A percentile compares a stretch with the other conserved stretches of the same genome.
Evolutionary conservation across 2,888 invertebrate genomes (phyloP).

Genomic region (Pediacus dermestoides): DNA sequence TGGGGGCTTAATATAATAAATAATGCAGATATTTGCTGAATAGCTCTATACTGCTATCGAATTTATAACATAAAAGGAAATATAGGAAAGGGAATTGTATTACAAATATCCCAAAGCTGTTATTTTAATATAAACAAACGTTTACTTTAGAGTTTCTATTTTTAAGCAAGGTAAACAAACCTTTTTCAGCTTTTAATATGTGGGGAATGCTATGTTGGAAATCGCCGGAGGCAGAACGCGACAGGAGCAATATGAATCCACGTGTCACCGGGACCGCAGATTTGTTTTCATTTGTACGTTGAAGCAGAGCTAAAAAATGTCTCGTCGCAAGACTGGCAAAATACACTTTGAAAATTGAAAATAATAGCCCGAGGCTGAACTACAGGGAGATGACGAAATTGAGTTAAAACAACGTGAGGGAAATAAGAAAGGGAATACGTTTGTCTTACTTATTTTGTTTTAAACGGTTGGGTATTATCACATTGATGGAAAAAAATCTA

Average conservation of each 20-base stretch:
- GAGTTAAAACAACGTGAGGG: slow-evolving; percentile 41
- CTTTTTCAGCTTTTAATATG: slow-evolving; percentile 17
- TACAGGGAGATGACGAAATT: slow-evolving; percentile 38
- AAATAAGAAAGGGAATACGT: slow-evolving; percentile 33
- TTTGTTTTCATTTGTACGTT: slow-evolving; percentile 38
- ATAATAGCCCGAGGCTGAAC: slow-evolving; percentile 39
- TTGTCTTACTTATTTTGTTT: slow-evolving; percentile 28
- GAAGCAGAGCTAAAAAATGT: slow-evolving; percentile 25
- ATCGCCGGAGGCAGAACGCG: slow-evolving; percentile 3
- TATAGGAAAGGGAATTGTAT: slow-evolving; percentile 11
- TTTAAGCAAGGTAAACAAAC: slow-evolving; percentile 16
- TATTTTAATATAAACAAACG: slow-evolving; percentile 20
- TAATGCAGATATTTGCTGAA: slow-evolving; percentile 2
- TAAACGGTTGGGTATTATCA: too few species aligned
- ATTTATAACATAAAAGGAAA: slow-evolving; percentile 2
- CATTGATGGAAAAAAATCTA: too few species aligned
- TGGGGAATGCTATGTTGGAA: slow-evolving; percentile 5
- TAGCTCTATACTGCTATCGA: background rate
- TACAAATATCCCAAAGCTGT: slow-evolving; percentile 12
- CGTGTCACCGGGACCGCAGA: slow-evolving; percentile 22
- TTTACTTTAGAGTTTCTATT: slow-evolving; percentile 15
- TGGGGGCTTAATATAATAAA: slow-evolving; percentile 2
- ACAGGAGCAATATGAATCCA: slow-evolving; percentile 8
- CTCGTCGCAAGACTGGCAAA: slow-evolving; percentile 30
- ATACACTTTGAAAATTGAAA: slow-evolving; percentile 43